Evolutionary conservation across 2,888 invertebrate genomes (phyloP).

Genomic region (Amiota communis): DNA sequence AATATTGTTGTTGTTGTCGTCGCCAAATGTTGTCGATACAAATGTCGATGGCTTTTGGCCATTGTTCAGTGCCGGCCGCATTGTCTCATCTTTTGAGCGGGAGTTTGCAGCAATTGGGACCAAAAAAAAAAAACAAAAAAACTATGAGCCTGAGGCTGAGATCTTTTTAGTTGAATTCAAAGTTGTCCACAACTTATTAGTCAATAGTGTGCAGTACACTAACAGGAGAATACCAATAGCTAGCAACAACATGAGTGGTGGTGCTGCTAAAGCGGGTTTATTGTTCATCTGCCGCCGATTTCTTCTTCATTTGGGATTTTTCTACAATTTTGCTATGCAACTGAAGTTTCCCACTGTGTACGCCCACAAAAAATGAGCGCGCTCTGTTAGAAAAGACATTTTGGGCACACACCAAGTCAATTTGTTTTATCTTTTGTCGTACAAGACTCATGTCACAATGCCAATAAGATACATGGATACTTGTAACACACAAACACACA

Average conservation of each 20-base stretch:
- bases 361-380: conserved; percentile 14
- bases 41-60: conserved; percentile 11
- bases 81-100: conserved; percentile 2
- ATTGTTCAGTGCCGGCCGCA: conserved; percentile 12
- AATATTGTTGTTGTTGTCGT: neutral
- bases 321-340: conserved; percentile 9
- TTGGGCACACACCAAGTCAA: conserved; percentile 71
- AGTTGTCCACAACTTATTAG: conserved; percentile 29
- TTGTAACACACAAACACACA: no score
- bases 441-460: conserved; percentile 68
- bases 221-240: neutral
- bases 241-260: neutral
- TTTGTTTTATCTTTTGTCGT: conserved; percentile 71
- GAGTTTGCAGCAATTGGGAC: neutral
- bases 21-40: neutral
- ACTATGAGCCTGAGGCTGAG: no score
- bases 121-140: no score
- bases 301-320: neutral
- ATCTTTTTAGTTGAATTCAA: no score
- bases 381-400: conserved; percentile 61
- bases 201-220: conserved; percentile 14
- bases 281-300: neutral
- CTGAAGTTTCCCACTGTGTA: conserved; percentile 24
- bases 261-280: neutral
- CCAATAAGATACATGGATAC: conserved; percentile 48